Conservation (phyloP, 92 coral and sea anemone genomes). For the Zoanthus sansibaricus region DNA sequence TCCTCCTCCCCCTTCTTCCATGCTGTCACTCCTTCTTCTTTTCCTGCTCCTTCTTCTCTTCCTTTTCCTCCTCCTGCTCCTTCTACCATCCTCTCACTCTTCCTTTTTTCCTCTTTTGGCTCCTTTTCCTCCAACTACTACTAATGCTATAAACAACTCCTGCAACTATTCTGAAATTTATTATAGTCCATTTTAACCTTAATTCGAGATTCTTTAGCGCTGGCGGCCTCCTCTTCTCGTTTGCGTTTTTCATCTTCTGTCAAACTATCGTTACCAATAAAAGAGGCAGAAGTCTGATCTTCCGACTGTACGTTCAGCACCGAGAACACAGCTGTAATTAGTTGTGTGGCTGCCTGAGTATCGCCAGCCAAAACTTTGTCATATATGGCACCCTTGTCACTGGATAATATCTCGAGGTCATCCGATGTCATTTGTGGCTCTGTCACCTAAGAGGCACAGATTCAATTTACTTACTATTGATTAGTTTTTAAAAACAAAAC, state of each 20-base stretch:
- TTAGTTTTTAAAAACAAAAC: background rate
- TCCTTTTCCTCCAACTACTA: background rate
- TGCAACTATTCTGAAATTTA: background rate
- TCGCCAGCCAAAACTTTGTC: constrained; percentile 76
- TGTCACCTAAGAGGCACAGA: constrained; percentile 48
- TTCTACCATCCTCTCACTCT: too few species aligned
- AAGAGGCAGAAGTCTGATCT: background rate
- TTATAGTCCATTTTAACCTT: background rate
- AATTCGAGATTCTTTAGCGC: constrained; percentile 1
- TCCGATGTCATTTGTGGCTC: constrained; percentile 25
- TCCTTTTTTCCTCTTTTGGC: too few species aligned
- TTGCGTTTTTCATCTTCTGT: background rate
- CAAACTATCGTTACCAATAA: background rate
- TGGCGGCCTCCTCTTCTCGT: constrained; percentile 5
- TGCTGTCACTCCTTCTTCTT: background rate
- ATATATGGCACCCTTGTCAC: constrained; percentile 60
- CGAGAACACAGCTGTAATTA: constrained; percentile 51
- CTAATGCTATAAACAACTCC: background rate
- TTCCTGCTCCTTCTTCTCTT: background rate
- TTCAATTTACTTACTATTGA: background rate
- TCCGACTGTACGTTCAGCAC: constrained; percentile 37
- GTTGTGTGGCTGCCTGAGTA: constrained; percentile 67
- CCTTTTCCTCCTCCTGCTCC: too few species aligned
- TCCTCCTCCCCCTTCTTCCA: too few species aligned
- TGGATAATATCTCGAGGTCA: constrained; percentile 44